phyloP scores from a whole-genome alignment of 2,113 vertebrate species.

The Myotis brandtii region DNA sequence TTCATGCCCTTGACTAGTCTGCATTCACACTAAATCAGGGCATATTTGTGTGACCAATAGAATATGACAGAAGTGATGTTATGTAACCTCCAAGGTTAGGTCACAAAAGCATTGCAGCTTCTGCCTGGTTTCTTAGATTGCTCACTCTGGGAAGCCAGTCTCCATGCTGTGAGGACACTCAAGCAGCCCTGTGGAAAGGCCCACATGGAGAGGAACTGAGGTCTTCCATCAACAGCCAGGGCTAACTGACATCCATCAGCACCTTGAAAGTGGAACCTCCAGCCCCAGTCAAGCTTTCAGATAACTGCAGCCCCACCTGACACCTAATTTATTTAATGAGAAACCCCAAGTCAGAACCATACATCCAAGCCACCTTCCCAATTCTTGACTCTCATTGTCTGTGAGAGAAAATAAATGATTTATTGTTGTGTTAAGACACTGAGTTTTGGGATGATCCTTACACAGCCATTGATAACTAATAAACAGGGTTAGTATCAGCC shows the following conservation, averaged over 20 bases:
- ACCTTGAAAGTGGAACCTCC: neutral
- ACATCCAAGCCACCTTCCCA: neutral
- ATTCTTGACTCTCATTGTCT: neutral
- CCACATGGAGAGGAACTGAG: neutral
- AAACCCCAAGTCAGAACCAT: neutral
- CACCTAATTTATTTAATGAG: neutral
- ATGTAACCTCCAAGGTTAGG: neutral
- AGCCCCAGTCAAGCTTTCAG: neutral
- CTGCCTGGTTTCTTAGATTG: neutral
- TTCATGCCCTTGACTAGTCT: neutral
- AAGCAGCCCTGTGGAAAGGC: neutral
- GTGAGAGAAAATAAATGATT: neutral
- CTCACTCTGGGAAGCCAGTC: neutral
- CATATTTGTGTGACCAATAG: neutral
- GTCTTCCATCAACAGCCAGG: neutral
- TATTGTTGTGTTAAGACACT: neutral
- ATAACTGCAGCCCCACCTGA: neutral
- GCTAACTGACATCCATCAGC: neutral
- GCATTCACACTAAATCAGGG: neutral
- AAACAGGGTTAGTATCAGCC: neutral
- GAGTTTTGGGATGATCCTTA: neutral
- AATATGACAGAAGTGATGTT: neutral
- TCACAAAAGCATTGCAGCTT: neutral
- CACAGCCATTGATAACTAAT: neutral
- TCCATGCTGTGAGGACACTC: neutral